These are phyloP conservation scores for Aphis craccivora DNA, from an alignment of 1,140 invertebrate species.

Conservation along the genomic window DNA sequence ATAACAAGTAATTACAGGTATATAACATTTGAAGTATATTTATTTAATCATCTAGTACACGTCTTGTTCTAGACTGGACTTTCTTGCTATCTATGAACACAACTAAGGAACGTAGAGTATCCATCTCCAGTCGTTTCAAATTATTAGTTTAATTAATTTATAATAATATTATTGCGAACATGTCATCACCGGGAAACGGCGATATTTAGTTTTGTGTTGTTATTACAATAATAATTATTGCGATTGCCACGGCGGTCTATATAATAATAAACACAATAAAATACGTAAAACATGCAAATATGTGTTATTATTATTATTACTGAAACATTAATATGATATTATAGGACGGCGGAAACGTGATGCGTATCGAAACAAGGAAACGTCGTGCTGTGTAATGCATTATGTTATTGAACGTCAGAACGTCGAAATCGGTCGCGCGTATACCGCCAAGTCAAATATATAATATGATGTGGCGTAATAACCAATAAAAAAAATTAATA, in stretches of 20 bases:
- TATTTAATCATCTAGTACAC: neutral
- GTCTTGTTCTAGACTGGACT: neutral
- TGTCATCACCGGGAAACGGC: neutral
- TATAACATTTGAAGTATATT: neutral
- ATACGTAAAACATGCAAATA: neutral
- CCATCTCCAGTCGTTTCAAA: neutral
- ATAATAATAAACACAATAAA: neutral
- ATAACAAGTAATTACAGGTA: neutral
- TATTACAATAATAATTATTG: neutral
- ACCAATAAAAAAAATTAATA: neutral
- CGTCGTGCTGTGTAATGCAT: neutral
- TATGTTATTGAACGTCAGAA: neutral
- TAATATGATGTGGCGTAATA: neutral
- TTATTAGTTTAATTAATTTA: too few relatives aligned
- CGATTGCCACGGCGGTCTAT: neutral
- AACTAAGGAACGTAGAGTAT: neutral
- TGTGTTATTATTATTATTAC: neutral
- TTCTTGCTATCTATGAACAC: neutral
- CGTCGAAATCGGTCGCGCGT: neutral
- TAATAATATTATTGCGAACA: neutral
- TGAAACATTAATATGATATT: neutral
- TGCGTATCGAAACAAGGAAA: constrained; percentile 8
- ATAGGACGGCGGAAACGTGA: neutral
- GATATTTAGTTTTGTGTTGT: neutral
- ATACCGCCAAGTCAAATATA: neutral